phyloP scores from a whole-genome alignment of 2,888 invertebrate species.

The Drosophila vallismaia region DNA sequence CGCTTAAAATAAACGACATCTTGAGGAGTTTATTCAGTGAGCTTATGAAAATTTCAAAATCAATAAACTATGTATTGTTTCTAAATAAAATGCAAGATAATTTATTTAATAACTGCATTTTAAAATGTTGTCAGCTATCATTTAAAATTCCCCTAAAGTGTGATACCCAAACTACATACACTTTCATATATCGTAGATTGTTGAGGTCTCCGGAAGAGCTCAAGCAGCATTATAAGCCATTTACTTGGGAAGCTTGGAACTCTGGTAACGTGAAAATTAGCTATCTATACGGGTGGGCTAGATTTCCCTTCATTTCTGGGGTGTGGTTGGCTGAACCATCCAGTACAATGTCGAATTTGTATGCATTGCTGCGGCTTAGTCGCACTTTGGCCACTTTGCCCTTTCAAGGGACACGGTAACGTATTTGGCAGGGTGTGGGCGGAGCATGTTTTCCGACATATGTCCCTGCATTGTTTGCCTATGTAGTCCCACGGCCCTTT shows the following conservation, averaged over 20 bases:
- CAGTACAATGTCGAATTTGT: conserved; percentile 42
- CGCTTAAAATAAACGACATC: conserved; percentile 15
- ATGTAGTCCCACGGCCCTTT: conserved; percentile 2
- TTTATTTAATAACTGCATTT: no score
- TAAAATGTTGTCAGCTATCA: no score
- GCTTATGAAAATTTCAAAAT: neutral
- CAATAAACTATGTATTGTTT: neutral
- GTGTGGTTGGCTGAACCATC: conserved; percentile 5
- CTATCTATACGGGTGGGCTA: conserved; percentile 38
- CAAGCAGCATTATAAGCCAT: conserved; percentile 35
- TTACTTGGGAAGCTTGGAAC: conserved; percentile 23
- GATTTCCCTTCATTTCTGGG: neutral
- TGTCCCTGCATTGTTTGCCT: conserved; percentile 35
- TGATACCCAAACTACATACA: neutral
- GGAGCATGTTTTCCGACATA: conserved; percentile 17
- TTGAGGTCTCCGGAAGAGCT: neutral
- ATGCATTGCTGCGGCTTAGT: conserved; percentile 45
- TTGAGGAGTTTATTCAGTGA: conserved; percentile 7
- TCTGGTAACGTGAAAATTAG: conserved; percentile 52
- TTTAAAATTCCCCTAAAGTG: neutral
- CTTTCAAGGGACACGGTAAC: conserved; percentile 7
- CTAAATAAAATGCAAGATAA: no score
- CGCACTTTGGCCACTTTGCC: conserved; percentile 17
- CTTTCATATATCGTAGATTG: neutral
- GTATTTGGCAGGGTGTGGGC: neutral